phyloP scores from a whole-genome alignment of 2,888 invertebrate species.

The Thereva unica region DNA sequence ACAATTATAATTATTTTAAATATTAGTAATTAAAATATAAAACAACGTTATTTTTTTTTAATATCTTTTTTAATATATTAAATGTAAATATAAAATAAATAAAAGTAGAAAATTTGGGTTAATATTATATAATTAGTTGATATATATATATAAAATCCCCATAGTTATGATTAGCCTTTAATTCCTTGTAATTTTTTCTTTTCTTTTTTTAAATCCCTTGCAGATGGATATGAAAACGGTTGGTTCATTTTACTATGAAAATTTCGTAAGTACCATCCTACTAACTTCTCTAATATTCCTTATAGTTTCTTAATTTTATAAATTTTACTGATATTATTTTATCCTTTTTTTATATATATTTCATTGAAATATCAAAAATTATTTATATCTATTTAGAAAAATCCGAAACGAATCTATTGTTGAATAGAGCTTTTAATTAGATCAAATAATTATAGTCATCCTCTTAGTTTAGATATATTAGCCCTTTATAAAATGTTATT shows the following conservation, averaged over 20 bases:
- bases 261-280: conserved; percentile 80
- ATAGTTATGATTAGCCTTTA: conserved; percentile 1
- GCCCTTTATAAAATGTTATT: too few species aligned
- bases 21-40: conserved; percentile 8
- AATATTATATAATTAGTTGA: conserved; percentile 2
- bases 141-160: too few species aligned
- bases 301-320: neutral
- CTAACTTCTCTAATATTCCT: conserved; percentile 30
- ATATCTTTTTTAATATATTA: conserved; percentile 40
- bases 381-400: too few species aligned
- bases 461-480: too few species aligned
- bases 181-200: conserved; percentile 29
- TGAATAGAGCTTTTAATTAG: too few species aligned
- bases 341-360: too few species aligned
- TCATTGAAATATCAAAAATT: too few species aligned
- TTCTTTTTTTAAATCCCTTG: conserved; percentile 25
- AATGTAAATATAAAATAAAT: neutral
- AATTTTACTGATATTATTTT: too few species aligned
- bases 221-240: conserved; percentile 95
- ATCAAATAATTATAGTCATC: too few species aligned
- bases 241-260: conserved; percentile 94
- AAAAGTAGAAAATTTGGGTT: neutral
- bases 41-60: conserved; percentile 31
- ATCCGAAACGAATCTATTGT: too few species aligned
- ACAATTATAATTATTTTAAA: conserved; percentile 4